Percentiles rank a stretch among this genome's conserved stretches.
Evolutionary conservation across 1,140 invertebrate genomes (phyloP).

Genomic region (Cydia strobilella): DNA sequence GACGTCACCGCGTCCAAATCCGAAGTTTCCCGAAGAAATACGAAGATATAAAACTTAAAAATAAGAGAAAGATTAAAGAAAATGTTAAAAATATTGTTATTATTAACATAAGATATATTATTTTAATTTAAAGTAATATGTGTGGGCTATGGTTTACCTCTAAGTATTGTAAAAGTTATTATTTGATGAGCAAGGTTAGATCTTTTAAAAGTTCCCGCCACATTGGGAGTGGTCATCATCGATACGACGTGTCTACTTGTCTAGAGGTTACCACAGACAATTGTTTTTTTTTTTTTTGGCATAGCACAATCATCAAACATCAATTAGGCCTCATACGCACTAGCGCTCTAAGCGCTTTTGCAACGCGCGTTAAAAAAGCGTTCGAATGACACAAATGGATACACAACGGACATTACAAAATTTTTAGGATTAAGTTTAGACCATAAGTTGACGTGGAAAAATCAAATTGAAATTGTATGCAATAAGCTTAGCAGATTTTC

Average conservation of each 20-base stretch:
- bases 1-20: conserved; percentile 73
- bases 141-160: neutral
- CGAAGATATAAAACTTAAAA: conserved; percentile 48
- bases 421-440: too few species aligned
- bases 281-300: conserved; percentile 29
- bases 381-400: too few species aligned
- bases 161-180: neutral
- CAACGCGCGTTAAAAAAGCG: too few species aligned
- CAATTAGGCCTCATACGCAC: too few species aligned
- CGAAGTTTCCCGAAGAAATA: conserved; percentile 63
- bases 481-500: too few species aligned
- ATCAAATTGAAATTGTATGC: too few species aligned
- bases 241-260: conserved; percentile 67
- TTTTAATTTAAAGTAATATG: conserved; percentile 34
- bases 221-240: conserved; percentile 72
- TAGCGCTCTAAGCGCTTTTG: too few species aligned
- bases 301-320: too few species aligned
- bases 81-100: neutral
- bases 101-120: conserved; percentile 15
- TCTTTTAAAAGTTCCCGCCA: conserved; percentile 64
- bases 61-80: conserved; percentile 16
- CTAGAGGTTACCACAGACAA: conserved; percentile 50
- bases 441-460: too few species aligned
- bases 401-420: too few species aligned
- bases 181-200: neutral